Evolutionary conservation across 2,113 vertebrate species (phyloP), one percentile per base, ranked within the genome.

Genomic region (Ifrita kowaldi): DNA sequence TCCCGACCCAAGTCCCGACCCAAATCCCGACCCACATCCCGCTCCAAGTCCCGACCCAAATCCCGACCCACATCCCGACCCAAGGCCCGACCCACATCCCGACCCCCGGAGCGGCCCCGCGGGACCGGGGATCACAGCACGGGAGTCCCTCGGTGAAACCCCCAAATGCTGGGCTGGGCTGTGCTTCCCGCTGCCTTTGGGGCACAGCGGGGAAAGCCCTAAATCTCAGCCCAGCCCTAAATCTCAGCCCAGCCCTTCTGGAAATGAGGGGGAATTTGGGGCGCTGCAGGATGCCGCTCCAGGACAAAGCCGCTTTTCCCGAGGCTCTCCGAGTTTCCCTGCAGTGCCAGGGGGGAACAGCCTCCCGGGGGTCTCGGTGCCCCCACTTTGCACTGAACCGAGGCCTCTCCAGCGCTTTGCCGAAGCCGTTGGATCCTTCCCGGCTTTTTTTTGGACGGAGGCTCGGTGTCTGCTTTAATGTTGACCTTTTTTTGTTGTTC

Each of bases 171-270:
- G 6, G 32, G 20, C 8, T 79, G 60, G 13, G 50, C 16, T 37
- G 71, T 49, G n/a, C 41, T 18, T n/a, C 13, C 17, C 6, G 6
- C 32, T 46, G 70, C 41, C 32, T 44, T 19, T 47, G 50, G 49
- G 41, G 10, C 3, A 0, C 0, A 3, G 37, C 26, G 10, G 28
- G 60, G 19, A 65, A 33, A 79, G 2, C 11, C 5, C 77, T 2
- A 11, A 5, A 9, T 56, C 30, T 32, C 41, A 41, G 41, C 41
- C 41, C 41, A 41, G 41, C 16, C 6, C 4, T 27, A 12, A 5
- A 10, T 56, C 30, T 33, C 41, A 26, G 16, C 50, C 16, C 50
- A 3, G 27, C 16, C 6, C 4, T 27, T 17, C 2, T 39, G 53
- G 64, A 7, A 27, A 2, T 9, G 28, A 68, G n/a, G 22, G 52